phyloP scores from a whole-genome alignment of 2,888 invertebrate species.

The Emesis furor region DNA sequence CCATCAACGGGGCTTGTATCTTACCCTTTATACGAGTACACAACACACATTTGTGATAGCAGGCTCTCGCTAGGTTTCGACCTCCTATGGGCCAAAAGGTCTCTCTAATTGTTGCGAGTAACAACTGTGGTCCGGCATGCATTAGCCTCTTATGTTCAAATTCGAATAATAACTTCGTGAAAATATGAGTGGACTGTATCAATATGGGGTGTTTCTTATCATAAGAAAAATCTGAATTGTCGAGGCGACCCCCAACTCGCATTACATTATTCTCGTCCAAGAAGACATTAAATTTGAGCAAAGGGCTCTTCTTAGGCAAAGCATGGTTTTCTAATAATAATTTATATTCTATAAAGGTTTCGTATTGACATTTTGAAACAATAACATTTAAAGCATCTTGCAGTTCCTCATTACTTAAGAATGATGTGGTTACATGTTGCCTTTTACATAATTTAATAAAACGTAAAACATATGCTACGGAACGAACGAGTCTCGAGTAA shows the following conservation, averaged over 20 bases:
- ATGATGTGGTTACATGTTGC: not conserved
- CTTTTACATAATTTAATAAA: conserved; percentile 58
- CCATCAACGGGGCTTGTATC: too few species aligned
- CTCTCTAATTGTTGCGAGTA: not conserved
- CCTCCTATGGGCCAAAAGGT: not conserved
- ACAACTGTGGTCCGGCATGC: not conserved
- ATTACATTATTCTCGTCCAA: conserved; percentile 22
- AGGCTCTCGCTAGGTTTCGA: too few species aligned
- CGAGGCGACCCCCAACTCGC: conserved; percentile 7
- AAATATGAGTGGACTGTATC: not conserved
- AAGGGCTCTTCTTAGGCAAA: not conserved
- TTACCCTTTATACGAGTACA: too few species aligned
- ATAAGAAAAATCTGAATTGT: conserved; percentile 12
- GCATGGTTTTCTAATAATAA: not conserved
- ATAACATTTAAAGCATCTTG: too few species aligned
- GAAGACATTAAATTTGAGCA: conserved; percentile 30
- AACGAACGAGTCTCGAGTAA: conserved; percentile 41
- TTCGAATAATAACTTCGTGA: too few species aligned
- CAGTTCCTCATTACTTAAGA: not conserved
- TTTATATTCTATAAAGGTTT: conserved; percentile 1
- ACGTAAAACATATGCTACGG: conserved; percentile 57
- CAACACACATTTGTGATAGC: too few species aligned
- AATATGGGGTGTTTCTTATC: conserved; percentile 1
- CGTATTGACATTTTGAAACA: not conserved
- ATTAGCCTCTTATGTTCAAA: not conserved